Percentiles rank a stretch among this genome's conserved stretches.
Conservation (phyloP, 2,113 vertebrate species). For the Fulica atra region DNA sequence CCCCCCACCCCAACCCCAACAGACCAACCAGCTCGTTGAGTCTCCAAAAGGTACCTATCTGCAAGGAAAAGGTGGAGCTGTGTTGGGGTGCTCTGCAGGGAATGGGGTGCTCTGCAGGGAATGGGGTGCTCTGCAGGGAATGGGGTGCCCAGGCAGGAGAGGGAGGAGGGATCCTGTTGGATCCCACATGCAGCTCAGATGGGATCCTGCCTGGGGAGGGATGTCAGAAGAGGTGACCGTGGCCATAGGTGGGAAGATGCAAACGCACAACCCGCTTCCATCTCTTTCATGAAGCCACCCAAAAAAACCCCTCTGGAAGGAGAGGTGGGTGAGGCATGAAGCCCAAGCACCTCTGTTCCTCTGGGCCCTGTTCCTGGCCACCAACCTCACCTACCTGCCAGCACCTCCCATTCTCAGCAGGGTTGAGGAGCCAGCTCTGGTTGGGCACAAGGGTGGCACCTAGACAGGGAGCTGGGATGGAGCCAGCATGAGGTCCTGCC, state of each 20-base stretch:
- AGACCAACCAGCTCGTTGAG: background rate
- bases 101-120: background rate
- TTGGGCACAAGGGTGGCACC: accelerated
- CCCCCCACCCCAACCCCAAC: background rate
- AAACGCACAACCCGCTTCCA: too few species aligned
- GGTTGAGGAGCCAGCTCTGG: background rate
- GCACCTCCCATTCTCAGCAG: background rate
- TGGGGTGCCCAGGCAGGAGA: background rate
- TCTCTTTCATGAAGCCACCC: accelerated
- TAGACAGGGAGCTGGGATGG: background rate
- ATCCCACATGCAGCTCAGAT: accelerated
- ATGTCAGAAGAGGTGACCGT: accelerated
- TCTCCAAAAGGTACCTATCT: accelerated
- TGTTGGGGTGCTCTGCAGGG: accelerated
- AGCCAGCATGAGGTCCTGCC: background rate
- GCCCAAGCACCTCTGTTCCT: background rate
- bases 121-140: background rate
- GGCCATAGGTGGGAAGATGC: accelerated
- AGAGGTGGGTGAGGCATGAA: background rate
- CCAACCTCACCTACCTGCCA: background rate
- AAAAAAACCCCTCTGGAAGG: background rate
- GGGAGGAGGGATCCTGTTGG: background rate
- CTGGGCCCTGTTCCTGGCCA: background rate
- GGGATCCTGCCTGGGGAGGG: background rate
- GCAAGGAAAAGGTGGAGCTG: accelerated